phyloP scores from a whole-genome alignment of 2,888 invertebrate genomes.

The Catocala sponsa region DNA sequence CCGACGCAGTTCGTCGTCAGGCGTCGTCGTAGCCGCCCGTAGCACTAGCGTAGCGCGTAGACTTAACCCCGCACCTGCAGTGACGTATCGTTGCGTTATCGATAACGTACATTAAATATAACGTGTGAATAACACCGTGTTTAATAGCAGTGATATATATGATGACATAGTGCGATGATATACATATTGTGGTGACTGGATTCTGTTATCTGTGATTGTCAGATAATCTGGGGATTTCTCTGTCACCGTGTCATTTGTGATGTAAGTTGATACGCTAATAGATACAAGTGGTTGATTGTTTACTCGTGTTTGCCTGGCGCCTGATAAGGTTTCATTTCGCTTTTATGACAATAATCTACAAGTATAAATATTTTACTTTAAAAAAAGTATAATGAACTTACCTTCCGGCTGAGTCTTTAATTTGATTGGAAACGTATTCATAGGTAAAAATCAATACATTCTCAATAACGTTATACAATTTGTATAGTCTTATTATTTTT shows the following conservation, averaged over 20 bases:
- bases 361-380: background rate
- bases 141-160: conserved; percentile 42
- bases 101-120: conserved; percentile 38
- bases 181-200: conserved; percentile 50
- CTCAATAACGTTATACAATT: conserved; percentile 11
- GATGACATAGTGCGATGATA: conserved; percentile 46
- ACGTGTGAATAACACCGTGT: conserved; percentile 38
- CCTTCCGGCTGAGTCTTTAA: background rate
- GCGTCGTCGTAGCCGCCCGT: conserved; percentile 60
- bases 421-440: conserved; percentile 11
- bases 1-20: conserved; percentile 74
- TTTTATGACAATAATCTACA: background rate
- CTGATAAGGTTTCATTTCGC: background rate
- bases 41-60: conserved; percentile 62
- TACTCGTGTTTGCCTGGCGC: conserved; percentile 20
- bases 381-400: background rate
- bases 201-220: conserved; percentile 51
- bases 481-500: conserved; percentile 19
- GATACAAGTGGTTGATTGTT: conserved; percentile 52
- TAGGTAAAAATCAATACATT: conserved; percentile 23
- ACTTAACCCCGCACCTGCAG: conserved; percentile 66
- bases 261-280: conserved; percentile 59
- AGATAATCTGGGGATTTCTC: conserved; percentile 47
- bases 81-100: conserved; percentile 62
- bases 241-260: conserved; percentile 52